Percentiles rank a stretch among this genome's conserved stretches.
phyloP scores from a whole-genome alignment of 2,888 invertebrate species.

The Cheilosia vernalis region DNA sequence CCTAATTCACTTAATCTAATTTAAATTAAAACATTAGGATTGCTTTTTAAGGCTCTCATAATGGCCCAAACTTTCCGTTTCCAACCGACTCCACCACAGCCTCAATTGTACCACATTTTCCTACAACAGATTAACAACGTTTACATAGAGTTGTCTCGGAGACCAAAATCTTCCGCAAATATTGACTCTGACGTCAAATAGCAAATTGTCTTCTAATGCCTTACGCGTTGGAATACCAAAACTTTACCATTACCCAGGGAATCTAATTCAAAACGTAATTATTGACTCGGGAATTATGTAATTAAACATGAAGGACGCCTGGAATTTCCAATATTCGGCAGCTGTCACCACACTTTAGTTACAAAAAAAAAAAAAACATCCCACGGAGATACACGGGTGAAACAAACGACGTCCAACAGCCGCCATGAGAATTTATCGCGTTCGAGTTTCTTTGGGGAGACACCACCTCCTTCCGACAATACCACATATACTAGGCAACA shows the following conservation, averaged over 20 bases:
- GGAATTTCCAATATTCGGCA: conserved; percentile 31
- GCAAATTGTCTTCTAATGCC: neutral
- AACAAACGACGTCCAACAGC: conserved; percentile 14
- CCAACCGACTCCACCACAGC: no score
- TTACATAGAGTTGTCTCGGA: neutral
- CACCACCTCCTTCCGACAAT: neutral
- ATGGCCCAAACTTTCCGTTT: no score
- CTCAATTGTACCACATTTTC: no score
- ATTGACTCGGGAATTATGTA: conserved; percentile 53
- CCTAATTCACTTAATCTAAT: no score
- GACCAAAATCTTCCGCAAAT: neutral
- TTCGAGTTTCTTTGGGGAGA: conserved; percentile 29
- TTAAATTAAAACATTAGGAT: no score
- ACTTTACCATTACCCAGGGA: conserved; percentile 19
- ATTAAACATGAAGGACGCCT: conserved; percentile 30
- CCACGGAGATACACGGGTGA: neutral
- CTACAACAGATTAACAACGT: no score
- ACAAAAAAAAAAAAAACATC: conserved; percentile 6
- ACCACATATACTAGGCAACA: no score
- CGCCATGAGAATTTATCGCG: conserved; percentile 27
- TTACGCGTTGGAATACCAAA: neutral
- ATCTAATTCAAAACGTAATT: conserved; percentile 35
- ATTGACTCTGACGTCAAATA: neutral
- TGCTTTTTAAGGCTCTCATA: no score
- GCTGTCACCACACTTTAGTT: conserved; percentile 34